These are phyloP conservation scores for Strigamia maritima DNA, from an alignment of 2,888 invertebrate genomes.

Conservation along the genomic window DNA sequence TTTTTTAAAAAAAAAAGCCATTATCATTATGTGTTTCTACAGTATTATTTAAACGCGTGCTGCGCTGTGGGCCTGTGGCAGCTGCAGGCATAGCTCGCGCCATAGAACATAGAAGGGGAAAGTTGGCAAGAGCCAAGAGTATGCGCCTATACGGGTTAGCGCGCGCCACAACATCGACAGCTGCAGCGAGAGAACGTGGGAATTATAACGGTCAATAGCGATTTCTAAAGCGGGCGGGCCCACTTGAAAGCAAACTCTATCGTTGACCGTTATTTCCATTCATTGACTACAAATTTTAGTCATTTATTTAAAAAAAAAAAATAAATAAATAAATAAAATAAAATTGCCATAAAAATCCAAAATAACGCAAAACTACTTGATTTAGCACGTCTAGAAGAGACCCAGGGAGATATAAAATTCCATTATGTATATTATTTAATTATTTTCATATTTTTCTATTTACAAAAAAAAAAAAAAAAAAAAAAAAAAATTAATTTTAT, in stretches of 20 bases:
- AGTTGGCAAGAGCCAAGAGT: too few relatives aligned
- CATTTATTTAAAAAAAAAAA: neutral
- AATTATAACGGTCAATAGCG: neutral
- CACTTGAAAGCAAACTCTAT: neutral
- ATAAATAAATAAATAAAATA: neutral
- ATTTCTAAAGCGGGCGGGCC: neutral
- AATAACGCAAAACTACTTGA: too few relatives aligned
- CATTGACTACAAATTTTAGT: neutral
- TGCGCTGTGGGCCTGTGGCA: neutral
- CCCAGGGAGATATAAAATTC: too few relatives aligned
- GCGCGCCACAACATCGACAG: neutral
- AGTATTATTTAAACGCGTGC: constrained; percentile 1
- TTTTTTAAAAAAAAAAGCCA: neutral
- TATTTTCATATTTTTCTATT: too few relatives aligned
- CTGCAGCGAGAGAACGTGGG: neutral
- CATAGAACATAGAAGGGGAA: neutral
- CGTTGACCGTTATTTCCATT: neutral
- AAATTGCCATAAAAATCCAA: too few relatives aligned
- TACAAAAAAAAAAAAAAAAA: too few relatives aligned
- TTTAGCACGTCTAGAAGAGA: too few relatives aligned
- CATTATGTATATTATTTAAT: too few relatives aligned
- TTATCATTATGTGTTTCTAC: neutral
- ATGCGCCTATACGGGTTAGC: neutral
- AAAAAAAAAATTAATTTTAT: too few relatives aligned
- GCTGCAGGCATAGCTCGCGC: neutral